Percentiles rank a stretch among this genome's conserved stretches.
These are phyloP conservation scores for Sanderia malayensis DNA, from an alignment of 30 jellyfish, hydroid and myxozoan species.

Conservation along the genomic window DNA sequence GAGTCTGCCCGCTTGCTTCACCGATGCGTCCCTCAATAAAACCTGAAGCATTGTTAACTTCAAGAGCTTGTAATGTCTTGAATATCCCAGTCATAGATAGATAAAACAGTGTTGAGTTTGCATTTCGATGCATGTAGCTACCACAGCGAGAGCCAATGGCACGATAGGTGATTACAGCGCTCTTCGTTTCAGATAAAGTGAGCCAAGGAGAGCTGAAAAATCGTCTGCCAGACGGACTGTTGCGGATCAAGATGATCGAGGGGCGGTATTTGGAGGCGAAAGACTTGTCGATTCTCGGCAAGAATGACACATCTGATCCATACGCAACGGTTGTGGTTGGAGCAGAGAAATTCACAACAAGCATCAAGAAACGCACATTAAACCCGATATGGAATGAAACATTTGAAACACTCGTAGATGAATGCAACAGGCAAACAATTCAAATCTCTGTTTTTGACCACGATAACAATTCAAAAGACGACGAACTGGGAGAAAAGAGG, in stretches of 20 bases:
- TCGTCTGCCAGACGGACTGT: slow-evolving; percentile 71
- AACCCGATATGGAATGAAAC: slow-evolving; percentile 74
- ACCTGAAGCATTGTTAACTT: too few relatives aligned
- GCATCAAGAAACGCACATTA: slow-evolving; percentile 40
- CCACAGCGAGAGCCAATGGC: too few relatives aligned
- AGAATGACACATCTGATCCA: slow-evolving; percentile 64
- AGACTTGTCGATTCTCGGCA: slow-evolving; percentile 57
- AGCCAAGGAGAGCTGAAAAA: slow-evolving; percentile 49
- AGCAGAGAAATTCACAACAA: slow-evolving; percentile 54
- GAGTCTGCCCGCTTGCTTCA: too few relatives aligned
- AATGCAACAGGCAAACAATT: slow-evolving; percentile 41
- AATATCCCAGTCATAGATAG: too few relatives aligned
- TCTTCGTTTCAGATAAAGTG: slow-evolving; percentile 21
- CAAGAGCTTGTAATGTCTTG: too few relatives aligned
- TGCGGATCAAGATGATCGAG: slow-evolving; percentile 60
- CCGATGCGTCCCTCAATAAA: too few relatives aligned
- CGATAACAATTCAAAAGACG: slow-evolving; percentile 65
- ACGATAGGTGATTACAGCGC: background rate
- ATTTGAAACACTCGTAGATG: slow-evolving; percentile 65
- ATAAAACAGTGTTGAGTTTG: too few relatives aligned
- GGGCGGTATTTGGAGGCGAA: slow-evolving; percentile 68
- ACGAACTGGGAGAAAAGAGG: slow-evolving; percentile 46
- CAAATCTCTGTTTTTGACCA: slow-evolving; percentile 44
- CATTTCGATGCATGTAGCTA: too few relatives aligned
- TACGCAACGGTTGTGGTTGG: slow-evolving; percentile 54